Evolutionary conservation across 2,888 invertebrate species (phyloP), one percentile per base, ranked within the genome.

Genomic region (Ephialtes manifestator): DNA sequence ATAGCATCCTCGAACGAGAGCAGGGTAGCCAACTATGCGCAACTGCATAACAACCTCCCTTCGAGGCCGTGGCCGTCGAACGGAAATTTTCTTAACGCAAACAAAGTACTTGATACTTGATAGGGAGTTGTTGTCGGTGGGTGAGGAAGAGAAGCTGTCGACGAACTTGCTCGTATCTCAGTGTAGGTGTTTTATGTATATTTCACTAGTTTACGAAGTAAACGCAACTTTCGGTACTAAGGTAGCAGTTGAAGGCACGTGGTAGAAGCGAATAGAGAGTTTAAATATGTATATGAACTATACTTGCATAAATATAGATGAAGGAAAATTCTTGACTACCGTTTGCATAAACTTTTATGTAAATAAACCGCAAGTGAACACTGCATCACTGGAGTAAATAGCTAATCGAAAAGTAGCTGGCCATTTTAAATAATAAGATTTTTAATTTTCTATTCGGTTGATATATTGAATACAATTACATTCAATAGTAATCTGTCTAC

Each of bases 91-190:
- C 90, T 90, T 86, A 88, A 89, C 88, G 88, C 89, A 90, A 91
- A 91, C 90, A 91, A 90, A 90, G 89, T 91, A 90, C 89, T 89
- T 90, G 89, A 90, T 91, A 90, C 89, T 89, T 90, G 89, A 90
- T 90, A 89, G 88, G 88, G 88, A 89, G 43, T 71, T 51, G 67
- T 90, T 90, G 90, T 90, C 90, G 86, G 86, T 77, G 82, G 87
- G 85, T 85, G 85, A 87, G 86, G 86, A 11, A 10, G 39, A 15
- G 18, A 4, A 24, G 24, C 48, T 75, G 20, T 31, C 46, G 84
- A 85, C 84, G 87, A 89, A 89, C 84, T 90, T 87, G 68, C 46
- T 70, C 18, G 18, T 70, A 55, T 75, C 28, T 68, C 43, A 67
- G 60, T 28, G 48, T 53, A 48, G 15, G 65, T 76, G 3, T 48